A percentile compares a stretch with the other conserved stretches of the same genome.
phyloP scores from a whole-genome alignment of 2,888 invertebrate species.

The Liodrosophila aerea region DNA sequence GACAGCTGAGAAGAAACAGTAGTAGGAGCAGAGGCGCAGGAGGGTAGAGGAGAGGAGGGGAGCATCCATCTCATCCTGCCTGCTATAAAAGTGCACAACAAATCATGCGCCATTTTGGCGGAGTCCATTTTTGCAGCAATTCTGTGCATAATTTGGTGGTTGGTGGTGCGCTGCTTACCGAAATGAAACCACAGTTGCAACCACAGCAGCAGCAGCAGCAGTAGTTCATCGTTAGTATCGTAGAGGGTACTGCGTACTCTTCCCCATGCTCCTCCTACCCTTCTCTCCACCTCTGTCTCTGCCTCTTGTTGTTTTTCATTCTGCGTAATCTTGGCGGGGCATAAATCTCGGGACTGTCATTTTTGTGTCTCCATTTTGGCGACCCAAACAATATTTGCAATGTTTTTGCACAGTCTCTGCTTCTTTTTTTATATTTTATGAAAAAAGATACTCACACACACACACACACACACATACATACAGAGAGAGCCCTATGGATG shows the following conservation, averaged over 20 bases:
- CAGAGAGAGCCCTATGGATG: slow-evolving; percentile 5
- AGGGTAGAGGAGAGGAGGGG: not conserved
- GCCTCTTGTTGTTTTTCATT: slow-evolving; percentile 3
- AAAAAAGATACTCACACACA: slow-evolving; percentile 61
- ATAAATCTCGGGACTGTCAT: slow-evolving; percentile 80
- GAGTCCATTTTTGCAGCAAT: slow-evolving; percentile 55
- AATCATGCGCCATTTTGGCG: slow-evolving; percentile 76
- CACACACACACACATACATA: slow-evolving; percentile 10
- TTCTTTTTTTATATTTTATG: slow-evolving; percentile 52
- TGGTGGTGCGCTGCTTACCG: slow-evolving; percentile 23
- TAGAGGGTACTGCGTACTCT: not conserved
- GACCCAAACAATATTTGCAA: slow-evolving; percentile 79
- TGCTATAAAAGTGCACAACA: slow-evolving; percentile 71
- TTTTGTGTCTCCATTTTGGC: slow-evolving; percentile 81
- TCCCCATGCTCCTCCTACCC: not conserved
- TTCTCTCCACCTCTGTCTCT: not conserved
- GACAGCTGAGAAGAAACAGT: slow-evolving; percentile 9
- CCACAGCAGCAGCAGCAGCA: slow-evolving; percentile 36
- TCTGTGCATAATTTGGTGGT: slow-evolving; percentile 70
- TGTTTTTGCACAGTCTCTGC: slow-evolving; percentile 48
- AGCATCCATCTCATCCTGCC: not conserved
- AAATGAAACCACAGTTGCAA: slow-evolving; percentile 45
- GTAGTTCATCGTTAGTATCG: slow-evolving; percentile 47
- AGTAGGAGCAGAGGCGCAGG: no score
- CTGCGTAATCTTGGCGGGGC: slow-evolving; percentile 77